These are phyloP conservation scores for Pagrus major DNA, from an alignment of 2,113 vertebrate species.

Conservation along the genomic window DNA sequence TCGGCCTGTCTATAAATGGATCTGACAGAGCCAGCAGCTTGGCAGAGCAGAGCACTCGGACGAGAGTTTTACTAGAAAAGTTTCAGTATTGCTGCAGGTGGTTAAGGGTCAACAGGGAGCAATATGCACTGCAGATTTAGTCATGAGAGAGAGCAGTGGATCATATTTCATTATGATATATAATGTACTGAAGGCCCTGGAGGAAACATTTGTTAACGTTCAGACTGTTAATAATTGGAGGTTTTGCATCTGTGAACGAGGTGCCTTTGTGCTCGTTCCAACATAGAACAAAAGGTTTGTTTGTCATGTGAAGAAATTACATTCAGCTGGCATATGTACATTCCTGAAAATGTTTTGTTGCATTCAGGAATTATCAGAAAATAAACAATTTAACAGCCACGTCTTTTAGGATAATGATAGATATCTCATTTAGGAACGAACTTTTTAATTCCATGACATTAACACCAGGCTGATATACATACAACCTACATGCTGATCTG, in stretches of 20 bases:
- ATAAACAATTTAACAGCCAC: neutral
- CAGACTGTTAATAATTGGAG: constrained; percentile 38
- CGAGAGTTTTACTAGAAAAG: constrained; percentile 49
- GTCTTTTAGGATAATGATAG: neutral
- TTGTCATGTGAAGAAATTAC: neutral
- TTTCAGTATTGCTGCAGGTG: constrained; percentile 59
- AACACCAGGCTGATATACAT: neutral
- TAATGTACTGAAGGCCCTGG: constrained; percentile 17
- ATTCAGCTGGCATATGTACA: neutral
- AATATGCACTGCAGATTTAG: constrained; percentile 34
- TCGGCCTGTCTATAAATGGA: constrained; percentile 66
- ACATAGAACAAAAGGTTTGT: constrained; percentile 9
- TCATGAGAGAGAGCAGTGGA: constrained; percentile 26
- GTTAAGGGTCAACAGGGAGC: constrained; percentile 50
- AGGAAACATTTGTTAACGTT: constrained; percentile 27
- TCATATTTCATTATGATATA: constrained; percentile 52
- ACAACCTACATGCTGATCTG: neutral
- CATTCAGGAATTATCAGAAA: neutral
- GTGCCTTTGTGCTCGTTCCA: neutral
- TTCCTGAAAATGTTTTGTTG: neutral
- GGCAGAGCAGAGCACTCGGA: constrained; percentile 40
- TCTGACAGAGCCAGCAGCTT: constrained; percentile 56
- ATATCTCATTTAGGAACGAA: neutral
- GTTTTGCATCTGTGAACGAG: neutral
- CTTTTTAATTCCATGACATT: neutral